Conservation (phyloP, 2,113 vertebrate genomes). For the Tricholaema leucomelas region DNA sequence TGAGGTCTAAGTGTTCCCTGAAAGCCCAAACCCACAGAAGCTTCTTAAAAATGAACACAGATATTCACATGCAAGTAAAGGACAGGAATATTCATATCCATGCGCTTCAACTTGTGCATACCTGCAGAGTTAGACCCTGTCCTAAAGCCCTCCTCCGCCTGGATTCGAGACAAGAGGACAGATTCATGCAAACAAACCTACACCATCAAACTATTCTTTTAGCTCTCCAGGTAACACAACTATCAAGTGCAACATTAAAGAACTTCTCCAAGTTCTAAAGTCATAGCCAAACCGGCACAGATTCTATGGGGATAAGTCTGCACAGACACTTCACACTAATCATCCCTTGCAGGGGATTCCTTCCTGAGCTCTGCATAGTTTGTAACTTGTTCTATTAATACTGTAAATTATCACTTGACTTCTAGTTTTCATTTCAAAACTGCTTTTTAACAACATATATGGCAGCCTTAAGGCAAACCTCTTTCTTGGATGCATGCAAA, state of each 20-base stretch:
- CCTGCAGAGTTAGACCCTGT: not conserved
- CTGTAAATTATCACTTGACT: not conserved
- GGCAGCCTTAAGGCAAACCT: not conserved
- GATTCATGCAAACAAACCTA: not conserved
- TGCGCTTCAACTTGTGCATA: not conserved
- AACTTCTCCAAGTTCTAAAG: not conserved
- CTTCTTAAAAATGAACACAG: slow-evolving; percentile 9
- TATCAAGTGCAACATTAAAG: not conserved
- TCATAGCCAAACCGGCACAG: not conserved
- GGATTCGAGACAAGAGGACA: not conserved
- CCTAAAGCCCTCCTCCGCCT: not conserved
- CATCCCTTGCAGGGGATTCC: not conserved
- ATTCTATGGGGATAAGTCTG: not conserved
- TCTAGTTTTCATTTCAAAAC: slow-evolving; percentile 18
- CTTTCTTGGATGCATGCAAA: not conserved
- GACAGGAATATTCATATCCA: not conserved
- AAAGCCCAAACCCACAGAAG: not conserved
- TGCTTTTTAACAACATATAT: not conserved
- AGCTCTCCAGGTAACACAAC: not conserved
- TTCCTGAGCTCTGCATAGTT: not conserved
- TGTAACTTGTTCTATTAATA: slow-evolving; percentile 20
- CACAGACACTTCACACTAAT: not conserved
- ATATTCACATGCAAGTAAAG: not conserved
- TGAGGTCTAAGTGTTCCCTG: not conserved
- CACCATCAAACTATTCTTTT: not conserved